Percentiles rank a stretch among this genome's conserved stretches.
Conservation (phyloP, 37 sponge, comb jelly and placozoan species). For the Theonella swinhoei region DNA sequence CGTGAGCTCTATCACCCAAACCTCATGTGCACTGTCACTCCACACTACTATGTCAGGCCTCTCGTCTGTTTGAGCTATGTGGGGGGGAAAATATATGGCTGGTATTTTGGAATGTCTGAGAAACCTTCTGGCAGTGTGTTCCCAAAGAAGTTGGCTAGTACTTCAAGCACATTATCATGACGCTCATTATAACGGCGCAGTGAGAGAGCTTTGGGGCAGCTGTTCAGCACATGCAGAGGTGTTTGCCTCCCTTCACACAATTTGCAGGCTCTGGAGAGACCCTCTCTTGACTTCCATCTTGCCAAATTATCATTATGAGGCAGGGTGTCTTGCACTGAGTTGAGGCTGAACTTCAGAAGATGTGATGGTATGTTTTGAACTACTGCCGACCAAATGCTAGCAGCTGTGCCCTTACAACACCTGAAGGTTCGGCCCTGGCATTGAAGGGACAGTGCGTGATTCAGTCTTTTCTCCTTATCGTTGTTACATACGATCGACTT, state of each 20-base stretch:
- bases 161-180: too few relatives aligned
- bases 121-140: too few relatives aligned
- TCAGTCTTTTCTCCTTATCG: not conserved
- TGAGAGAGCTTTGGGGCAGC: not conserved
- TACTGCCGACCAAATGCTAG: not conserved
- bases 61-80: too few relatives aligned
- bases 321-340: not conserved
- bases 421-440: not conserved
- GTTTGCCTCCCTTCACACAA: not conserved
- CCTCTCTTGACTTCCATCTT: not conserved
- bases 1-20: too few relatives aligned
- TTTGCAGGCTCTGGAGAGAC: not conserved
- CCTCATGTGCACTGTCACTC: too few relatives aligned
- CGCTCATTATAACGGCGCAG: not conserved
- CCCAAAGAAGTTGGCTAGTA: too few relatives aligned
- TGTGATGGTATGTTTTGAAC: not conserved
- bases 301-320: not conserved
- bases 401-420: not conserved
- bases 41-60: too few relatives aligned
- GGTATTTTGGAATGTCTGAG: too few relatives aligned
- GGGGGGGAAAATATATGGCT: too few relatives aligned
- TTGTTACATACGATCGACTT: not conserved
- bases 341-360: not conserved
- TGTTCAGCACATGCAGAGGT: not conserved
- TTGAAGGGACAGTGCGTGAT: not conserved